Percentiles rank a stretch among this genome's conserved stretches.
These are phyloP conservation scores for Coregonus sp. DNA, from an alignment of 2,797 vertebrate genomes.

Conservation along the genomic window DNA sequence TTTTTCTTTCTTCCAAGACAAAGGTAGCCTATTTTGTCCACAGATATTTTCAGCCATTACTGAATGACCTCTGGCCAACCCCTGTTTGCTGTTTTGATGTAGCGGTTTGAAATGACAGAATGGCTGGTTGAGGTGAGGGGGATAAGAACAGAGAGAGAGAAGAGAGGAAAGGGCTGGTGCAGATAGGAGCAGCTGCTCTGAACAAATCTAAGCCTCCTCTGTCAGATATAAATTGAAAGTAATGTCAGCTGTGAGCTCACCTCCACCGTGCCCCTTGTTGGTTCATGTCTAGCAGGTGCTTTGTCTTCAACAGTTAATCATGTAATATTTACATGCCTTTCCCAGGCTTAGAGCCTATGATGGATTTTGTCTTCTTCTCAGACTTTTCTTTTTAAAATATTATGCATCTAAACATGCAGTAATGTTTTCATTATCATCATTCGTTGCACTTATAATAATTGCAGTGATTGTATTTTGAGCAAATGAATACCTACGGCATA, in stretches of 20 bases:
- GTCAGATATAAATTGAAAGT: constrained; percentile 55
- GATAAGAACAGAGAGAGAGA: constrained; percentile 27
- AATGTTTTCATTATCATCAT: neutral
- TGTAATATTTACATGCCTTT: neutral
- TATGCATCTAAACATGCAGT: neutral
- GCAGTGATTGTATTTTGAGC: neutral
- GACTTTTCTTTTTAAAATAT: neutral
- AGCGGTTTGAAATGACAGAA: constrained; percentile 4
- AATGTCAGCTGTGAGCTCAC: constrained; percentile 57
- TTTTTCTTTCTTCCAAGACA: constrained; percentile 26
- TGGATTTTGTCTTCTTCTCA: neutral
- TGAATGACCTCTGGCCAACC: constrained; percentile 46
- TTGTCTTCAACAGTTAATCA: constrained; percentile 53
- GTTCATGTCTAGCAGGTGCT: constrained; percentile 62
- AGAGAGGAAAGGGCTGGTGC: constrained; percentile 19
- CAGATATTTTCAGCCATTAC: constrained; percentile 40
- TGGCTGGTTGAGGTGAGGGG: constrained; percentile 47
- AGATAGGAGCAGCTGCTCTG: constrained; percentile 53
- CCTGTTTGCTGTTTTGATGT: constrained; percentile 33
- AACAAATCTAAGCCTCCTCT: constrained; percentile 37
- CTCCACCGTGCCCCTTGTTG: constrained; percentile 43
- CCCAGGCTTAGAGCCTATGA: neutral
- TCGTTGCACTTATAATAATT: neutral
- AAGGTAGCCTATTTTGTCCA: constrained; percentile 28
- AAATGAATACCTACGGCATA: neutral